Base-by-base conservation (phyloP, 2,888 invertebrate genomes). In the Ophion ventricosus region DNA sequence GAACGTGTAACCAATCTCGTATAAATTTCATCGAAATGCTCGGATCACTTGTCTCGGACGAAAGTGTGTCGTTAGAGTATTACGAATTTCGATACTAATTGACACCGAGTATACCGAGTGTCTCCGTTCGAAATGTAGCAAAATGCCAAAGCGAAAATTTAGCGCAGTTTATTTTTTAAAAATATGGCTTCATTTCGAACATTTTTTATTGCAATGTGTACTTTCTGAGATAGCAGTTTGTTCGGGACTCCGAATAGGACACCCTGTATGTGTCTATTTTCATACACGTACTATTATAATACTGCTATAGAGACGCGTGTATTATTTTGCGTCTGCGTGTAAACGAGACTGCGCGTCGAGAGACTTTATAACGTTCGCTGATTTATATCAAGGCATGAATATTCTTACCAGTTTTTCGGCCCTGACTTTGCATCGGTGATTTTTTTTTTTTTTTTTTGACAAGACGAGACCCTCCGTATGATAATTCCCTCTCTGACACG, bases 51-150 rank as follows among this genome's bases (percentile, higher is more conserved):
- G 75, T 75, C 67, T 23, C 29, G 49, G 2, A 29, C 29, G 57
- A 83, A 83, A 83, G 83, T 83, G 83, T 76, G 83, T 80, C 83
- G 54, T 67, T 76, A 57, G 59, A 67, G 83, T 63, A 80, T 80
- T 77, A 76, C 69, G 73, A 49, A 49, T 75, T 59, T 79, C 78
- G 72, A 70, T 72, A 40, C 66, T 29, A 80, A 73, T 73, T 23
- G 43, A 59, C 57, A 59, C 40, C 40, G 49, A 14, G 14, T 17
- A 17, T 49, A 49, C 49, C 2, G 49, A 14, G 49, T 17, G 49
- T 49, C 49, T n/a, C 14, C 14, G 14, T 14, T 49, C 17, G 49
- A 49, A 17, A 2, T 2, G 14, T 43, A 10, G 11, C 11, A 14
- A 43, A 8, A 0, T 43, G 43, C 11, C 1, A 43, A 43, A 35